These are phyloP conservation scores for Carcharodon carcharias DNA, from an alignment of 2,797 vertebrate genomes.

Conservation along the genomic window DNA sequence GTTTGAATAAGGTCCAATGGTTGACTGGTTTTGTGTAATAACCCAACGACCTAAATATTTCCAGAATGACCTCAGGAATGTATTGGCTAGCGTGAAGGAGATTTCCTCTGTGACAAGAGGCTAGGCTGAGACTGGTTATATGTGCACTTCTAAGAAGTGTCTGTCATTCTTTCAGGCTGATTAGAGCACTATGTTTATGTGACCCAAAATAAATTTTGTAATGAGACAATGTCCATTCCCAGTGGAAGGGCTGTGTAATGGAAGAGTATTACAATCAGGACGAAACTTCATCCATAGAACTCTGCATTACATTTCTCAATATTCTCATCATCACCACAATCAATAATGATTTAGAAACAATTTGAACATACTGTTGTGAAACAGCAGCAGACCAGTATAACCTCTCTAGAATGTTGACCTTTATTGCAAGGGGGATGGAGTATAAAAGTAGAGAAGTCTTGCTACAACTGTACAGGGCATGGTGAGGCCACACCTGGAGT, in stretches of 20 bases:
- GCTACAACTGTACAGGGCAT: background rate
- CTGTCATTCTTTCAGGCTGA: background rate
- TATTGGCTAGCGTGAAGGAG: background rate
- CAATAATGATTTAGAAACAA: background rate
- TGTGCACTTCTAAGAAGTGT: background rate
- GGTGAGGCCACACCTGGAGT: background rate
- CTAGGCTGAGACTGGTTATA: background rate
- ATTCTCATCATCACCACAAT: background rate
- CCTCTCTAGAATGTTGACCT: background rate
- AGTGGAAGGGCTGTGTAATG: background rate
- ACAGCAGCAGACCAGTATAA: background rate
- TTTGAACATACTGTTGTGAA: background rate
- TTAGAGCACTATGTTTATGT: background rate
- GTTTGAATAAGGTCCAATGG: constrained; percentile 21
- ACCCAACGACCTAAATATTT: constrained; percentile 32
- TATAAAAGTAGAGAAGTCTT: background rate
- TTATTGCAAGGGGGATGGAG: background rate
- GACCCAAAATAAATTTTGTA: background rate
- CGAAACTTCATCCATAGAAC: background rate
- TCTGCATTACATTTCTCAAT: background rate
- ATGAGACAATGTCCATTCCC: background rate
- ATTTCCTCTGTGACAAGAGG: background rate
- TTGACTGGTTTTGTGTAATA: background rate
- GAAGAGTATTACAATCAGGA: background rate
- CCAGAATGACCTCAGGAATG: constrained; percentile 23